phyloP scores from a whole-genome alignment of 2,888 invertebrate species.

The Caenorhabditis zanzibari region DNA sequence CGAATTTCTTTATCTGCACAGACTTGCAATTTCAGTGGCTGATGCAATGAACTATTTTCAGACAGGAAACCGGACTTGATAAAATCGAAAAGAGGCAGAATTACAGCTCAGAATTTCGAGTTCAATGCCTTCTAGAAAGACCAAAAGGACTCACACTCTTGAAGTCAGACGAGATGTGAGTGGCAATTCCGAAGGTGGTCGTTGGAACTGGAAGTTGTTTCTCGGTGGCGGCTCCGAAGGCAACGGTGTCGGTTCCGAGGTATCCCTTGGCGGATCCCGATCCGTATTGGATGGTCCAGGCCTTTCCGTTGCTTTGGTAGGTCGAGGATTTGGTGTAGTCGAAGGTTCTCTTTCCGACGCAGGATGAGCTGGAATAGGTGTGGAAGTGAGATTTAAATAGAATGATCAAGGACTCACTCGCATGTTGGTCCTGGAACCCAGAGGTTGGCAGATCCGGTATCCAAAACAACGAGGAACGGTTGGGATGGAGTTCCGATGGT shows the following conservation, averaged over 20 bases:
- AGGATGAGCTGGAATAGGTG: conserved; percentile 44
- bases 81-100: too few relatives aligned
- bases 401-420: conserved; percentile 49
- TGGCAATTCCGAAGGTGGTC: conserved; percentile 78
- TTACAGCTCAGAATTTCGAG: too few relatives aligned
- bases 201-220: conserved; percentile 73
- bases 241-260: conserved; percentile 84
- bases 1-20: background rate
- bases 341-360: conserved; percentile 90
- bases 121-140: too few relatives aligned
- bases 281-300: conserved; percentile 85
- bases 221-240: conserved; percentile 68
- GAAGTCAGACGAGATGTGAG: conserved; percentile 73
- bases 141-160: conserved; percentile 52
- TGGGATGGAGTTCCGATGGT: conserved; percentile 87
- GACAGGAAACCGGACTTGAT: background rate
- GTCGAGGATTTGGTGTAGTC: conserved; percentile 90
- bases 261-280: conserved; percentile 85
- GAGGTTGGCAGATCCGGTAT: conserved; percentile 70
- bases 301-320: conserved; percentile 85
- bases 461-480: conserved; percentile 86
- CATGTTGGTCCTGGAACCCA: conserved; percentile 72
- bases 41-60: background rate
- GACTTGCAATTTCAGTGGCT: background rate
- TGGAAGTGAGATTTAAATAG: background rate